Conservation (phyloP, 1,140 invertebrate genomes). For the Drosophila bocki region DNA sequence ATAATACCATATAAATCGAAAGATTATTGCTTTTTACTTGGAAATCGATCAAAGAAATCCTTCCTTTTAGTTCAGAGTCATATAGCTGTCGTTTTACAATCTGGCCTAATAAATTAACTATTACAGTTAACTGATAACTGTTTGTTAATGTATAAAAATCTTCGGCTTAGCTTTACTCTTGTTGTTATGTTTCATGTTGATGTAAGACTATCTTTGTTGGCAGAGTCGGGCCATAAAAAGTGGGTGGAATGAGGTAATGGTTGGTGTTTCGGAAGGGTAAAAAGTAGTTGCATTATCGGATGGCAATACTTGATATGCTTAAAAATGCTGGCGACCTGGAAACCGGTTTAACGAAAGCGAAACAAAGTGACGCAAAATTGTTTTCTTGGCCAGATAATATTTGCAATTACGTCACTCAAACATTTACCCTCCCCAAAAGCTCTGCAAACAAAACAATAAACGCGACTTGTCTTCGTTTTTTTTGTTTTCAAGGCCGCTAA, state of each 20-base stretch:
- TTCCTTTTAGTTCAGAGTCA: neutral
- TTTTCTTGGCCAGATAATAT: conserved; percentile 47
- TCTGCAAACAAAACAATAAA: conserved; percentile 40
- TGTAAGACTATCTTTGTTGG: conserved; percentile 45
- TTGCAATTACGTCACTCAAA: conserved; percentile 48
- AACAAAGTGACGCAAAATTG: conserved; percentile 39
- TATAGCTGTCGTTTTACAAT: conserved; percentile 1
- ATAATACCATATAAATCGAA: neutral
- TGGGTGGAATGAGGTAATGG: conserved; percentile 16
- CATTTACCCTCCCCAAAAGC: conserved; percentile 33
- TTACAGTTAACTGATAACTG: neutral
- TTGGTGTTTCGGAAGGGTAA: conserved; percentile 4
- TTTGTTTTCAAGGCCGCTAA: conserved; percentile 28
- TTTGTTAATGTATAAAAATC: neutral
- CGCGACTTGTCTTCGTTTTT: conserved; percentile 3
- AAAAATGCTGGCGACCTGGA: conserved; percentile 13
- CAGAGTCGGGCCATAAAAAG: conserved; percentile 28
- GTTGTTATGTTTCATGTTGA: conserved; percentile 16
- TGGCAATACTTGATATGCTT: conserved; percentile 36
- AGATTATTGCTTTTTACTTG: neutral
- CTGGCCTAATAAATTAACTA: neutral
- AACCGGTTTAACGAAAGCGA: conserved; percentile 54
- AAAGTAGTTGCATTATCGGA: conserved; percentile 34
- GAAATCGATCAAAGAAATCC: neutral
- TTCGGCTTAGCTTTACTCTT: neutral